Percentiles rank a stretch among this genome's conserved stretches.
These are phyloP conservation scores for Homarus gammarus DNA, from an alignment of 2,888 invertebrate genomes.

Conservation along the genomic window DNA sequence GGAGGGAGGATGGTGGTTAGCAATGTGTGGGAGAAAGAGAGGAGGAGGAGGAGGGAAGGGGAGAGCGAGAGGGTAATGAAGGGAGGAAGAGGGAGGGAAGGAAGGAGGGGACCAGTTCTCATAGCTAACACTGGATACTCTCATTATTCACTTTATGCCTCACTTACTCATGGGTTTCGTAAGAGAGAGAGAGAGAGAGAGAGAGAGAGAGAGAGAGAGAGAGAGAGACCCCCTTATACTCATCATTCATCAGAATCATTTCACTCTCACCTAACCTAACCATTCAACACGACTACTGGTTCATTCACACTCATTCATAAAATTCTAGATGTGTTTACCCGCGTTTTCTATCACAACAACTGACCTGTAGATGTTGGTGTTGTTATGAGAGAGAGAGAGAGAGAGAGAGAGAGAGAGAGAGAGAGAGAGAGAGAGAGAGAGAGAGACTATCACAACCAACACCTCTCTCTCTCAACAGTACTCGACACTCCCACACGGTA, in stretches of 20 bases:
- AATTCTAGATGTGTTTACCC: no score
- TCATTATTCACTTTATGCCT: no score
- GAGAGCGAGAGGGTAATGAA: slow-evolving; percentile 24
- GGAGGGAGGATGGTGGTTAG: neutral
- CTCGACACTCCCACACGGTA: no score
- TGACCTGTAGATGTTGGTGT: no score
- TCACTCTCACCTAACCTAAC: neutral
- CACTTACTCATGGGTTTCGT: no score
- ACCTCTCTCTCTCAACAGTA: no score
- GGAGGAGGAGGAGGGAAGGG: slow-evolving; percentile 13
- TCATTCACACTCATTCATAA: no score
- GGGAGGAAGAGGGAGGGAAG: neutral
- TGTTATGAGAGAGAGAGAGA: neutral
- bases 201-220: slow-evolving; percentile 18
- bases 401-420: neutral
- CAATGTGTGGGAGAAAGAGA: slow-evolving; percentile 21
- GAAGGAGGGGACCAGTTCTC: no score
- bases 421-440: neutral
- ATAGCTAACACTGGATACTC: no score
- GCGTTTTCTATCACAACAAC: no score
- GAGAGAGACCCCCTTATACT: neutral
- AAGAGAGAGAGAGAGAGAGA: slow-evolving; percentile 24
- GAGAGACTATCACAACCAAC: no score
- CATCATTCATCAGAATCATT: neutral
- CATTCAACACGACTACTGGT: no score